These are phyloP conservation scores for Rhagologus leucostigma DNA, from an alignment of 2,113 vertebrate species.

Conservation along the genomic window DNA sequence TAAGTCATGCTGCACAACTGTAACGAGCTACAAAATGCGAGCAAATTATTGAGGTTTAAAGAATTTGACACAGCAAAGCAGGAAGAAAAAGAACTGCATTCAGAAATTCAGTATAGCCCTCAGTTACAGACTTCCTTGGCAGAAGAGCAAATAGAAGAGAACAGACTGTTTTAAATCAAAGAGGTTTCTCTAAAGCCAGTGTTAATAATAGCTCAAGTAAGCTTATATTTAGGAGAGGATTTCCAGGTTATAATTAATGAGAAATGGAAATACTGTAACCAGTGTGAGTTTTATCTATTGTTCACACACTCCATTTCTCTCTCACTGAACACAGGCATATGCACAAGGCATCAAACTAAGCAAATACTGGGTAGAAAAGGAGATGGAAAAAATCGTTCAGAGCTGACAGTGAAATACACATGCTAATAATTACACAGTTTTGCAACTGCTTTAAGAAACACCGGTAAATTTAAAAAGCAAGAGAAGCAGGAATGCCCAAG, in stretches of 20 bases:
- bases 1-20: background rate
- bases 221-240: background rate
- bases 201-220: constrained; percentile 18
- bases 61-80: background rate
- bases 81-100: background rate
- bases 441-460: background rate
- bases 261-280: background rate
- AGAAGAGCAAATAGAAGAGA: background rate
- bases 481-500: background rate
- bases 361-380: background rate
- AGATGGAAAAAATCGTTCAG: background rate
- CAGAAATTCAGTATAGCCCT: background rate
- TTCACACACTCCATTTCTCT: background rate
- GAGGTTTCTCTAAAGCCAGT: background rate
- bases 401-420: background rate
- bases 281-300: background rate
- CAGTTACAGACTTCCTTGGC: background rate
- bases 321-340: background rate
- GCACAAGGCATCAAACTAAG: background rate
- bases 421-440: background rate
- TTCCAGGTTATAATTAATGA: constrained; percentile 36
- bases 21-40: background rate
- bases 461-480: background rate
- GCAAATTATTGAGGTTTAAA: background rate
- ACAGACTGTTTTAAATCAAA: background rate